Evolutionary conservation across 2,888 invertebrate species (phyloP).

Genomic region (Oligia fasciuncula): DNA sequence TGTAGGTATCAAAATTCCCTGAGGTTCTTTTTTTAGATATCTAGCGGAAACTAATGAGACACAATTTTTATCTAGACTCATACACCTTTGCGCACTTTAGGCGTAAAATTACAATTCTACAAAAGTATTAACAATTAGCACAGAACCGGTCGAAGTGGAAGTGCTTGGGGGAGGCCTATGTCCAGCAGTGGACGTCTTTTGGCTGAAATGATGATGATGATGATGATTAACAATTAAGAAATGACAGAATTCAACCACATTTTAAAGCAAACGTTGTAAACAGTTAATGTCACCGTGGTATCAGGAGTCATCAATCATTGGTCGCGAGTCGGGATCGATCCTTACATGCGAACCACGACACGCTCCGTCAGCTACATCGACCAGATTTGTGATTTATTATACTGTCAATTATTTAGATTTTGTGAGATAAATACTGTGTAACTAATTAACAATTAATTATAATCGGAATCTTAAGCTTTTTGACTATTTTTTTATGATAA

Average conservation of each 20-base stretch:
- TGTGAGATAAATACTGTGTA: neutral
- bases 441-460: neutral
- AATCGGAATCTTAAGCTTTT: neutral
- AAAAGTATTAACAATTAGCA: too few relatives aligned
- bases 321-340: conserved; percentile 28
- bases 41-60: neutral
- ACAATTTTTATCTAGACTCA: neutral
- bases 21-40: too few relatives aligned
- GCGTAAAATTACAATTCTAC: neutral
- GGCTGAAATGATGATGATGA: too few relatives aligned
- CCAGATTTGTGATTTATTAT: conserved; percentile 45
- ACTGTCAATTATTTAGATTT: conserved; percentile 22
- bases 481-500: neutral
- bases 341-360: conserved; percentile 35
- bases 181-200: too few relatives aligned
- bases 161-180: too few relatives aligned
- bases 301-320: conserved; percentile 42
- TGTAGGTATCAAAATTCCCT: neutral
- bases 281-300: conserved; percentile 33
- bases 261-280: conserved; percentile 1
- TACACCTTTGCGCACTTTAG: neutral
- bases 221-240: too few relatives aligned
- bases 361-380: conserved; percentile 24
- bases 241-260: too few relatives aligned
- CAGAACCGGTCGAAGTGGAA: too few relatives aligned